Base-by-base conservation (phyloP, 53 echinoderm and acorn worm species). In the Actinopyga echinites region DNA sequence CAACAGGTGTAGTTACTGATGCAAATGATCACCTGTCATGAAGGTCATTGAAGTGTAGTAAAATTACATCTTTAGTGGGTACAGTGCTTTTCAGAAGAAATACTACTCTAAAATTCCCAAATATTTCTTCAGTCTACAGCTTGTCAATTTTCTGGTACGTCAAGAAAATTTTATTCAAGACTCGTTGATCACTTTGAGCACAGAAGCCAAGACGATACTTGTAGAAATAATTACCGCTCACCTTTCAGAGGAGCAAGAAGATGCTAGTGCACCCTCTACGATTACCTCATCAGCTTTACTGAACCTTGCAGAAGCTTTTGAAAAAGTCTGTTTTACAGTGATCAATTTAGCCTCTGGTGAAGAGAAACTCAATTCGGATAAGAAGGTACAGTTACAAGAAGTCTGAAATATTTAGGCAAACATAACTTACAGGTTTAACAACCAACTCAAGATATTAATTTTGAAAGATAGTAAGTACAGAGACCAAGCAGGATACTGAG, bases 171-270 rank as follows among this genome's bases (percentile, higher is more conserved):
- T 79, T 21, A 30, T 79, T 19, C 35, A 57, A 11, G 79, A 79
- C 19, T 29, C 79, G 19, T 42, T 79, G 11, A 42, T 32, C 30
- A 25, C 17, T 31, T 21, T 79, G 79, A 32, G 22, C 58, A 30
- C 79, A 30, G 58, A 57, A 30, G 57, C 79, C 13, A 54, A 42
- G 38, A 79, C 37, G 9, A 59, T 57, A n/a, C 58, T 79, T 19
- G n/a, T 59, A 33, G 79, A 79, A 15, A 79, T 79, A 21, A 59
- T 79, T 15, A 31, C 79, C 30, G 79, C 79, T 23, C 79, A 79
- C 58, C 60, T 79, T 21, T 79, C 79, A 57, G 60, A 57, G 30
- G 31, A 79, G 32, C 31, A 21, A 4, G 60, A 79, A n/a, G 57
- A 79, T 34, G 30, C 2, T 3, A 57, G 23, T 19, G 21, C 30